Percentiles rank a stretch among this genome's conserved stretches.
Evolutionary conservation across 1,140 invertebrate species (phyloP).

Genomic region (Macrostomum lignano): DNA sequence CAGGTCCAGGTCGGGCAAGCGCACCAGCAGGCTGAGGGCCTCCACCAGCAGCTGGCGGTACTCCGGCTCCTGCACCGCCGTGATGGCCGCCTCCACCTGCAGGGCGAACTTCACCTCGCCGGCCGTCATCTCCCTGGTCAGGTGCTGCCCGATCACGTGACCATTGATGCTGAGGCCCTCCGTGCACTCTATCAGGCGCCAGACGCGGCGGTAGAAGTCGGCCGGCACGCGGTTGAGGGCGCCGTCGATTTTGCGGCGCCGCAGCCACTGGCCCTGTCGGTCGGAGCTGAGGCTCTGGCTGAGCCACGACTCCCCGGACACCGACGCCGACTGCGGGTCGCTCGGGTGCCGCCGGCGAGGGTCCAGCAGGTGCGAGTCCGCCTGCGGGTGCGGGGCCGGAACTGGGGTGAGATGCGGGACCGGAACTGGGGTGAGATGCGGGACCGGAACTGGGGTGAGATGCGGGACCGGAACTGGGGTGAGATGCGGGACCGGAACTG

Average conservation of each 20-base stretch:
- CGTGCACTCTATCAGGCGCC: constrained; percentile 54
- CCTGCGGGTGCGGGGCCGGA: too few relatives aligned
- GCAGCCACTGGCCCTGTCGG: constrained; percentile 82
- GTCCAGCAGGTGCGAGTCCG: too few relatives aligned
- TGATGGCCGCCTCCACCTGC: constrained; percentile 81
- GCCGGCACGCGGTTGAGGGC: constrained; percentile 78
- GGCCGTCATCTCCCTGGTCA: constrained; percentile 47
- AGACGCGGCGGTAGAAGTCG: constrained; percentile 76
- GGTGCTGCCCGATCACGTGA: not conserved
- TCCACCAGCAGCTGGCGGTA: constrained; percentile 90
- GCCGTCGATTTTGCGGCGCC: constrained; percentile 66
- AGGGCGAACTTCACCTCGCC: constrained; percentile 92
- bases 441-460: too few relatives aligned
- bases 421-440: too few relatives aligned
- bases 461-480: too few relatives aligned
- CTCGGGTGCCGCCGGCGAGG: too few relatives aligned
- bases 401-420: too few relatives aligned
- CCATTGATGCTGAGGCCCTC: not conserved
- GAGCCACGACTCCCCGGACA: too few relatives aligned
- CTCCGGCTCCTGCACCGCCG: constrained; percentile 83
- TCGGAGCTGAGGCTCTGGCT: too few relatives aligned
- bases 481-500: too few relatives aligned
- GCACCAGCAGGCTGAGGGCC: constrained; percentile 69
- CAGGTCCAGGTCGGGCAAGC: constrained; percentile 38
- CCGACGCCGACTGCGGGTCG: too few relatives aligned